Percentiles rank a stretch among this genome's conserved stretches.
Evolutionary conservation across 2,888 invertebrate genomes (phyloP).

Genomic region (Sphaerophoria rueppellii): DNA sequence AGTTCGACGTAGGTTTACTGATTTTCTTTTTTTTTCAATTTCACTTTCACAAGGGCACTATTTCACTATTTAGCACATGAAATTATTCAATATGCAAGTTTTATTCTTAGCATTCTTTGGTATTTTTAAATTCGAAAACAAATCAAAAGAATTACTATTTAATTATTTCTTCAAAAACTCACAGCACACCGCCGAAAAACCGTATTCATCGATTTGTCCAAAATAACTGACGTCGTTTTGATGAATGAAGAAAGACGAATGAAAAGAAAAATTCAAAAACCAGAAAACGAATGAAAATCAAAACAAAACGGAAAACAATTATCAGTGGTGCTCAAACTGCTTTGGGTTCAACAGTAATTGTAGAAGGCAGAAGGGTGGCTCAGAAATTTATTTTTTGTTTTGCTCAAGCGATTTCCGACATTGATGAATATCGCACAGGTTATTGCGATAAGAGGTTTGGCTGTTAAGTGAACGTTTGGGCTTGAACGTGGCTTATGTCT

Average conservation of each 20-base stretch:
- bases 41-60: no score
- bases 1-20: slow-evolving; percentile 16
- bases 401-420: no score
- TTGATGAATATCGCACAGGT: no score
- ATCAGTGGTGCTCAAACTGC: neutral
- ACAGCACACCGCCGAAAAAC: slow-evolving; percentile 9
- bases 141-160: slow-evolving; percentile 4
- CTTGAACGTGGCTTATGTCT: no score
- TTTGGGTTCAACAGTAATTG: neutral
- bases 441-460: no score
- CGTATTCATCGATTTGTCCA: slow-evolving; percentile 48
- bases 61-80: neutral
- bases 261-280: neutral
- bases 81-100: neutral
- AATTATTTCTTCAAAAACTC: neutral
- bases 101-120: slow-evolving; percentile 19
- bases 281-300: neutral
- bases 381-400: no score
- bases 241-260: neutral
- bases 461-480: no score
- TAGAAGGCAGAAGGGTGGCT: slow-evolving; percentile 22
- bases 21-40: neutral
- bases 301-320: slow-evolving; percentile 11
- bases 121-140: neutral
- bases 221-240: slow-evolving; percentile 16